Evolutionary conservation across 35 echinoderm and acorn worm genomes (phyloP).

Genomic region (Heliocidaris tuberculata): DNA sequence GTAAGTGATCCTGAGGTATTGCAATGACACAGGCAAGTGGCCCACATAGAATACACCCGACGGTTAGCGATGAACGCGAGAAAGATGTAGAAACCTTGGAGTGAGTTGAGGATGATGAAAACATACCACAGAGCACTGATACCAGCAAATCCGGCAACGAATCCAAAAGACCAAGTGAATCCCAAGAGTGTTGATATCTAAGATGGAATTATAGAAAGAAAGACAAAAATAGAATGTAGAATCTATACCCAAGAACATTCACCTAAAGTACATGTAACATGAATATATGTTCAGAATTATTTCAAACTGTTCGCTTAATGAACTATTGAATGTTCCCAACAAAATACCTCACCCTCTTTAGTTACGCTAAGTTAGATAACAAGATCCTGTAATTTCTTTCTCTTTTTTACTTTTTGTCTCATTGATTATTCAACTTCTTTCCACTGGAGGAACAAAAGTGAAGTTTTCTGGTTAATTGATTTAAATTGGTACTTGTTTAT

Average conservation of each 20-base stretch:
- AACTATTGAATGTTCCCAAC: not conserved
- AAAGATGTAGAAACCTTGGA: slow-evolving; percentile 80
- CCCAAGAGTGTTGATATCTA: slow-evolving; percentile 72
- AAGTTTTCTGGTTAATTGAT: too few relatives aligned
- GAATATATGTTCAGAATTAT: too few relatives aligned
- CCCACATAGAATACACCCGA: slow-evolving; percentile 55
- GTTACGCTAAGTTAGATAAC: too few relatives aligned
- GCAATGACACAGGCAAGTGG: not conserved
- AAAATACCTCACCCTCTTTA: too few relatives aligned
- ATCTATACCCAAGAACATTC: not conserved
- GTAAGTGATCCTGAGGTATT: not conserved
- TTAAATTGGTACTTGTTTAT: too few relatives aligned
- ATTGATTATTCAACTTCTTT: too few relatives aligned
- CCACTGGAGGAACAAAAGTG: too few relatives aligned
- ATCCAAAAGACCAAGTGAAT: slow-evolving; percentile 86
- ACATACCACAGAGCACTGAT: slow-evolving; percentile 66
- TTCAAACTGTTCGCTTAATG: too few relatives aligned
- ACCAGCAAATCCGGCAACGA: slow-evolving; percentile 62
- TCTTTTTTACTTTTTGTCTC: too few relatives aligned
- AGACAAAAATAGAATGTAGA: not conserved
- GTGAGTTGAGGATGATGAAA: slow-evolving; percentile 71
- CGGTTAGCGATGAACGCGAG: slow-evolving; percentile 57
- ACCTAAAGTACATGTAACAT: not conserved
- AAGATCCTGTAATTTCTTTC: too few relatives aligned
- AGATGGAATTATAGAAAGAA: not conserved